Percentiles rank a stretch among this genome's conserved stretches.
Evolutionary conservation across 2,888 invertebrate genomes (phyloP).

Genomic region (Cerceris rybyensis): DNA sequence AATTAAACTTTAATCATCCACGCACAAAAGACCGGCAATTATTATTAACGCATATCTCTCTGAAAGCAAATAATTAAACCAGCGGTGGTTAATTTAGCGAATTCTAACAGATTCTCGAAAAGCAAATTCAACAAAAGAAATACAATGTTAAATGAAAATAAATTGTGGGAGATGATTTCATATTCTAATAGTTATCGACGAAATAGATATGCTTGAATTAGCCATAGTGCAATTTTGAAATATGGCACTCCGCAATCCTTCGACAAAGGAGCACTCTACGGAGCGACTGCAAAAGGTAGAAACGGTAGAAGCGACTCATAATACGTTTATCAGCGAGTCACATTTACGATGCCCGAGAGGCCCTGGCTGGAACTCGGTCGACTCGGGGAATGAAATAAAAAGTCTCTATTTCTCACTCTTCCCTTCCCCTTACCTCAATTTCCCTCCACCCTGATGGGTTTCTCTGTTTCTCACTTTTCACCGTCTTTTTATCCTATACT

Average conservation of each 20-base stretch:
- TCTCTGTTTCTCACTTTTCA: neutral
- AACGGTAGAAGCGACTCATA: conserved; percentile 30
- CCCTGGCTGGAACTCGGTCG: conserved; percentile 37
- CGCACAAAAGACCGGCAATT: no score
- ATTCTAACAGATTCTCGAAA: neutral
- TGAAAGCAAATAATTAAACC: no score
- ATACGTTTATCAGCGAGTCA: conserved; percentile 46
- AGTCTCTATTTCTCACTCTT: neutral
- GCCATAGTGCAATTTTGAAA: conserved; percentile 25
- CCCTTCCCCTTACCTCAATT: neutral
- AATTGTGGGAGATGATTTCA: neutral
- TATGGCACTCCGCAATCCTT: conserved; percentile 15
- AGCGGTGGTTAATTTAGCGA: neutral
- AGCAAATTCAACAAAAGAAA: no score
- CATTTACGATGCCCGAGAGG: conserved; percentile 47
- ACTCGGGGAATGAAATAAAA: conserved; percentile 11
- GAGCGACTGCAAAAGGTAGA: conserved; percentile 11
- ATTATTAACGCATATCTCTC: no score
- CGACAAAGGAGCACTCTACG: conserved; percentile 23
- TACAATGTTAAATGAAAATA: no score
- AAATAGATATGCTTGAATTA: conserved; percentile 2
- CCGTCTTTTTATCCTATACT: neutral
- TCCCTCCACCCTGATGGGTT: no score
- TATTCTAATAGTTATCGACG: conserved; percentile 7
- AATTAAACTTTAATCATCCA: no score